Percentiles rank a stretch among this genome's conserved stretches.
Evolutionary conservation across 2,888 invertebrate species (phyloP).

Genomic region (Spisula solida): DNA sequence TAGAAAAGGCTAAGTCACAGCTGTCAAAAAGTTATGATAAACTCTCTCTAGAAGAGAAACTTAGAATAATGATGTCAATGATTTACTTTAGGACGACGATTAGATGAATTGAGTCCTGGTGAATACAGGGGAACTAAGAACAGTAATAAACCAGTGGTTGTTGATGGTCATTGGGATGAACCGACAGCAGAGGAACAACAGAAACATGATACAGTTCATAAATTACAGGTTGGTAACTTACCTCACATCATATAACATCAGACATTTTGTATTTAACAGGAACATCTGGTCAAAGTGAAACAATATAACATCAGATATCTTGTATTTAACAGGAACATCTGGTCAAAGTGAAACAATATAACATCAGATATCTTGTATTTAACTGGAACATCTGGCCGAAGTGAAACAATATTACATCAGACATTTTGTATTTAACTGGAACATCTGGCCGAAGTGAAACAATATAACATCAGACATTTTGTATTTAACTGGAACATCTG

Average conservation of each 20-base stretch:
- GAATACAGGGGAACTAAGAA: constrained; percentile 84
- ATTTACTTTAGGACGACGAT: constrained; percentile 79
- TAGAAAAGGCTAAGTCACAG: too few species aligned
- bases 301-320: constrained; percentile 26
- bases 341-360: constrained; percentile 78
- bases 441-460: too few species aligned
- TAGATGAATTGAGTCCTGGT: constrained; percentile 84
- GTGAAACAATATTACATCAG: constrained; percentile 79
- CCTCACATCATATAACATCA: too few species aligned
- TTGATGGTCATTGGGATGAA: constrained; percentile 87
- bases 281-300: constrained; percentile 84
- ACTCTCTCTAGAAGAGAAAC: too few species aligned
- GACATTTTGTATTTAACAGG: constrained; percentile 71
- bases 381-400: constrained; percentile 84
- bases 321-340: constrained; percentile 79
- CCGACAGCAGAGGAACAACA: constrained; percentile 84
- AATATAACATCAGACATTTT: too few species aligned
- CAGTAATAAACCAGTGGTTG: constrained; percentile 84
- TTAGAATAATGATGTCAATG: too few species aligned
- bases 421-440: too few species aligned
- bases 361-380: constrained; percentile 10
- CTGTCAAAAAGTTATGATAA: too few species aligned
- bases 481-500: too few species aligned
- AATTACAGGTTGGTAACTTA: constrained; percentile 82
- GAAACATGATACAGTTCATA: constrained; percentile 86